Evolutionary conservation across 2,113 vertebrate species (phyloP), one percentile per base, ranked within the genome.

Genomic region (Reinhardtius hippoglossoides): DNA sequence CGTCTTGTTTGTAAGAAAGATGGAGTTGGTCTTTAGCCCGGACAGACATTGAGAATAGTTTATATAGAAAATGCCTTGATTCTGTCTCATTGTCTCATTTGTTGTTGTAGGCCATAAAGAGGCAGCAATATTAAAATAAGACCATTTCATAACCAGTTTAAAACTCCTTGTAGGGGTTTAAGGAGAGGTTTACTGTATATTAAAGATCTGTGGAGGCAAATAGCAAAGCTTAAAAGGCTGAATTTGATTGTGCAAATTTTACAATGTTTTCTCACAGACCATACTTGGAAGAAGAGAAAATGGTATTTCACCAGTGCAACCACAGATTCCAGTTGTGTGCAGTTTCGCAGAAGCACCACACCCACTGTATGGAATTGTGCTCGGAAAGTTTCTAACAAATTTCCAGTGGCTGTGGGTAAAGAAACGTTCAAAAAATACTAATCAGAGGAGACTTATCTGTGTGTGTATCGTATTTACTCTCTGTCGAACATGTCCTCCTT

Each of bases 281-380:
- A 3, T 63, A 12, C 20, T 54, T 46, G 71, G 62, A 75, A 62
- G 27, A 57, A 57, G 64, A 78, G 23, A 73, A 78, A 70, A 61
- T 44, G 52, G 20, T 26, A 61, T 85, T 78, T 64, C 62, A 67
- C 60, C 62, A 67, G 63, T 60, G 46, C 54, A 60, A 74, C 76
- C 61, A 66, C 74, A 75, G 58, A 63, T 21, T 82, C 61, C 74
- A 76, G 60, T 74, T 67, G 27, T 74, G 74, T 58, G 61, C 71
- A 37, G 46, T 68, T 80, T 57, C 35, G 63, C 66, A 60, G 35
- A 75, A 60, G 74, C 74, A 64, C 83, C 85, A 77, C 83, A 84
- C 89, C 91, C 89, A 87, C 63, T 21, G 23, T 31, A 68, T 85
- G 83, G 83, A 83, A 70, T 52, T n/a, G 61, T 55, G 72, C 75